Base-by-base conservation (phyloP, 2,113 vertebrate genomes). In the Alethe diademata region DNA sequence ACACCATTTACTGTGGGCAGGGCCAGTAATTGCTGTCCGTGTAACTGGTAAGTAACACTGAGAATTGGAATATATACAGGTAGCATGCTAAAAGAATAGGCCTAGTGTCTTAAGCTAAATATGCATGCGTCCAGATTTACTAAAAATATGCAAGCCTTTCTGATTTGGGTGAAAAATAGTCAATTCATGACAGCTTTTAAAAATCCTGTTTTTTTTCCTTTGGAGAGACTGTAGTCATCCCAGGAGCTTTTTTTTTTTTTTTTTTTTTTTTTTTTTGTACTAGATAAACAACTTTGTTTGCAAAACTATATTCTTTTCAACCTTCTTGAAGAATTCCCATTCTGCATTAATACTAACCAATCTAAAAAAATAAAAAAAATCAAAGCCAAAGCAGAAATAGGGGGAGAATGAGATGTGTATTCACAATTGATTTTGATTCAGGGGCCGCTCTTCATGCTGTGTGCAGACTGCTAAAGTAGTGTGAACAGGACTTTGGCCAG, bases 361-460 rank as follows among this genome's bases (percentile, higher is more conserved):
- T 90, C 24, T 5, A 47, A 56, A 33, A n/a, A 31, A 40, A 35
- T 65, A 48, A 58, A 62, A 62, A 81, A 58, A 84, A 76, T 67
- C 78, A 78, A 93, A 95, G 58, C n/a, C 47, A 51, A 80, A 88
- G 6, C 17, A 90, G 33, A 86, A 88, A 33, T 47, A 48, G 0
- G 1, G 36, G 25, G 12, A 78, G 82, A 94, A 86, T 50, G 36
- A 93, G 61, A 67, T 48, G 86, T 0, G 1, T 86, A 84, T 90
- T 84, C 69, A 65, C 36, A 45, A 71, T 15, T 84, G 92, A 51
- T 91, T 92, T 91, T 91, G 88, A 90, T 95, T 92, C 93, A 70
- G 61, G 67, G 56, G 58, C 65, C 80, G 82, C 56, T 84, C 43
- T 70, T 93, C 74, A n/a, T 67, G 56, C 88, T 92, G 65, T 38